Evolutionary conservation across 2,888 invertebrate species (phyloP).

Genomic region (Microchrysa polita): DNA sequence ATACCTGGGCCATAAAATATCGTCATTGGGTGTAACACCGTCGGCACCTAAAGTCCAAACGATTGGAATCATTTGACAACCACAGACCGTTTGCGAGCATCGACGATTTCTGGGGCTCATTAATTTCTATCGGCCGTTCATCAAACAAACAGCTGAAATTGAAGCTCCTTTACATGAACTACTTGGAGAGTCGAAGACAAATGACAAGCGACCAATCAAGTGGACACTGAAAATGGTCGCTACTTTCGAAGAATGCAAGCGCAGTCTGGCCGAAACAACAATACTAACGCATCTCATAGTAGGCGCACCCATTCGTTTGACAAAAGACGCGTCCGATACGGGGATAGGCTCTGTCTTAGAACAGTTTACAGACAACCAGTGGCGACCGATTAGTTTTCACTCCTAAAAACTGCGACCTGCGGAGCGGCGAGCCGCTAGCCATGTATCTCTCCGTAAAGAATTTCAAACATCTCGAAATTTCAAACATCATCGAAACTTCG

Average conservation of each 20-base stretch:
- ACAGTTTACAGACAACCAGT: neutral
- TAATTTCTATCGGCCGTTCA: neutral
- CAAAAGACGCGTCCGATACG: neutral
- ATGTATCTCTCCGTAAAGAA: conserved; percentile 7
- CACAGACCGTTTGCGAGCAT: neutral
- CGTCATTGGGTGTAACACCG: neutral
- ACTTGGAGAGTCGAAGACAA: neutral
- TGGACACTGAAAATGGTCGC: neutral
- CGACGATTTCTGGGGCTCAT: neutral
- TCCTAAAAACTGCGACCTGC: conserved; percentile 14
- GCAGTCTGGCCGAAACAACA: neutral
- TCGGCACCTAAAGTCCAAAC: neutral
- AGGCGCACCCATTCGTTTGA: neutral
- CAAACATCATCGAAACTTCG: neutral
- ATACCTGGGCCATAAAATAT: neutral
- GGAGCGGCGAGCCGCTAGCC: conserved; percentile 14
- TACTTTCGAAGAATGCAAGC: neutral
- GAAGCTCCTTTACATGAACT: neutral
- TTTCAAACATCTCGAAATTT: conserved; percentile 21
- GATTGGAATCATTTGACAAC: neutral
- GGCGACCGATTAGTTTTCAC: conserved; percentile 10
- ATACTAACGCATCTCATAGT: neutral
- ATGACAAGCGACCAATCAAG: neutral
- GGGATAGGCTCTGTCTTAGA: conserved; percentile 1
- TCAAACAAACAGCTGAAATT: neutral